phyloP scores from a whole-genome alignment of 1,140 invertebrate genomes.

The Parapsyche elsis region DNA sequence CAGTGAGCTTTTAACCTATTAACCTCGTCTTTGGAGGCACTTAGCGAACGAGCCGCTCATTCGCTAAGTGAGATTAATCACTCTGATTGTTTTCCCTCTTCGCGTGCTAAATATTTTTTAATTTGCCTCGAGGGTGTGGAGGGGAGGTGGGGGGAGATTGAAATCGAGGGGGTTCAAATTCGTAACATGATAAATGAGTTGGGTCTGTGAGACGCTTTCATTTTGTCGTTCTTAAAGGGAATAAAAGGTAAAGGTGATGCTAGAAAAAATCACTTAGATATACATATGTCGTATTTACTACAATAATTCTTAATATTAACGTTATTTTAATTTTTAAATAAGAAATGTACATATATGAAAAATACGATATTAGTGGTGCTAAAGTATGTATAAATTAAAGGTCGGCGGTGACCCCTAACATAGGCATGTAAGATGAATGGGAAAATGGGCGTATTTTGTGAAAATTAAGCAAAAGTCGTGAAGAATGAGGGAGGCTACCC shows the following conservation, averaged over 20 bases:
- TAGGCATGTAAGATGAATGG: constrained; percentile 18
- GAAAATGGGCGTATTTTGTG: constrained; percentile 33
- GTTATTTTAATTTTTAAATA: too few species aligned
- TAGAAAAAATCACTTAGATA: neutral
- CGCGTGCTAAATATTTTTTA: neutral
- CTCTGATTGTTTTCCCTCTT: constrained; percentile 22
- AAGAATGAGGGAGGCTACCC: constrained; percentile 29
- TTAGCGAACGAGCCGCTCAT: neutral
- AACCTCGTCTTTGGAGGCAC: constrained; percentile 30
- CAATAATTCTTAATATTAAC: too few species aligned
- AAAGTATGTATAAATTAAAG: constrained; percentile 28
- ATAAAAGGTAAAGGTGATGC: constrained; percentile 21
- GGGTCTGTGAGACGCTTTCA: constrained; percentile 13
- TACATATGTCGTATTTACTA: neutral
- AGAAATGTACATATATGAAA: neutral
- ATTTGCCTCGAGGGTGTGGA: neutral
- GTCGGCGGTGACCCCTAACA: neutral
- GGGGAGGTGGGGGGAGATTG: neutral
- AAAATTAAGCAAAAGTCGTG: constrained; percentile 32
- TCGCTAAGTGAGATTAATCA: constrained; percentile 36
- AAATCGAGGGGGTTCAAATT: neutral
- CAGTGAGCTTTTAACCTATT: constrained; percentile 32
- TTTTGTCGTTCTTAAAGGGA: constrained; percentile 13
- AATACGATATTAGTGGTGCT: neutral
- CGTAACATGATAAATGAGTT: constrained; percentile 34